Percentiles rank a stretch among this genome's conserved stretches.
Evolutionary conservation across 2,797 vertebrate species (phyloP).

Genomic region (Epinephelus malabaricus): DNA sequence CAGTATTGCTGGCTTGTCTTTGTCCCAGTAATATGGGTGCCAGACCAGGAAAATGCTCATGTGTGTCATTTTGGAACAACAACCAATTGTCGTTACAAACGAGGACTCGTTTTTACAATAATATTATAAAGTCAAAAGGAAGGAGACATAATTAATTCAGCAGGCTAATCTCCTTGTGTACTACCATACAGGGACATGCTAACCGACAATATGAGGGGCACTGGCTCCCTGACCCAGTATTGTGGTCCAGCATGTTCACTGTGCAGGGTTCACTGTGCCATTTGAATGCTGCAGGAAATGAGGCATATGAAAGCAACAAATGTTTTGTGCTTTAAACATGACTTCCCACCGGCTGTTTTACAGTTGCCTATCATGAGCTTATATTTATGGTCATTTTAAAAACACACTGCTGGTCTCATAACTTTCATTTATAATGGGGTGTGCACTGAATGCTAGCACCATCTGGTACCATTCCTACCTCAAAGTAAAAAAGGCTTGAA

Average conservation of each 20-base stretch:
- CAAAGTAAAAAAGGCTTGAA: slow-evolving; percentile 21
- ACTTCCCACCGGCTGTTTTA: slow-evolving; percentile 44
- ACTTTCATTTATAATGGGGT: slow-evolving; percentile 23
- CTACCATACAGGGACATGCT: neutral
- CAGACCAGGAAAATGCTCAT: slow-evolving; percentile 1
- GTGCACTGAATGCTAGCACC: neutral
- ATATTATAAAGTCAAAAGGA: slow-evolving; percentile 6
- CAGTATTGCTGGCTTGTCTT: neutral
- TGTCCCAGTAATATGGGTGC: neutral
- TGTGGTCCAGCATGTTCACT: slow-evolving; percentile 11
- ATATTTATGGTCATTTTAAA: slow-evolving; percentile 48
- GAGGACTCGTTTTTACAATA: neutral
- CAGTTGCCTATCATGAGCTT: slow-evolving; percentile 51
- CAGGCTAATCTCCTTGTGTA: neutral
- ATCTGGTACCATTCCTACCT: slow-evolving; percentile 25
- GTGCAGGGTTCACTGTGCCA: neutral
- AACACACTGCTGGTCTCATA: slow-evolving; percentile 35
- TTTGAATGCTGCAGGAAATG: neutral
- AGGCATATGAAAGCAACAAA: slow-evolving; percentile 10
- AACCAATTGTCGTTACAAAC: neutral
- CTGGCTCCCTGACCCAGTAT: neutral
- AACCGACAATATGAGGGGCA: neutral
- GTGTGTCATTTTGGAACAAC: neutral
- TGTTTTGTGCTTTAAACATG: slow-evolving; percentile 19
- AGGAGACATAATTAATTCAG: neutral